Evolutionary conservation across 2,797 vertebrate species (phyloP), one percentile per base, ranked within the genome.

Genomic region (Ceyx erithaca): DNA sequence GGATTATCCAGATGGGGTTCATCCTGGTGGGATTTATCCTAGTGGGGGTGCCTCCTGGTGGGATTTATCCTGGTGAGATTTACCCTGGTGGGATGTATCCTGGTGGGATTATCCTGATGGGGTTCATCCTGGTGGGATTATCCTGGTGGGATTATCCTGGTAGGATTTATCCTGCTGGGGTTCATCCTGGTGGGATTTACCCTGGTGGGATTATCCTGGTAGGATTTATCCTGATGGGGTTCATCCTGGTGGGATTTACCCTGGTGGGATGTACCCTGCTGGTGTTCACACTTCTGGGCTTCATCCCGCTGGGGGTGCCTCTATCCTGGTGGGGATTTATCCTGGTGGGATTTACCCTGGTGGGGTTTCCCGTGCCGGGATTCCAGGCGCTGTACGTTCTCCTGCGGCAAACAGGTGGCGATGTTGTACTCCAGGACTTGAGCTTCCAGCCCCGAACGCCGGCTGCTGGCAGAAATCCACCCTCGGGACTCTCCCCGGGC

Each of bases 361-460:
- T 3, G 3, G 10, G 46, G 22, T 48, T 48, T 48, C 23, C 30
- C 26, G 82, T 1, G 90, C 16, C 25, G 76, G 48, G 87, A 90
- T 82, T 37, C 20, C 2, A 77, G 67, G 57, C 14, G 91, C 87
- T 97, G 96, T 94, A 92, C 23, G 59, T 25, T 92, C 94, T 12
- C 58, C 20, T 33, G 33, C 30, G 94, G 92, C 97, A 96, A 81
- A 96, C 96, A 97, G 97, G 93, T 97, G 97, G 97, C 97, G 96
- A 89, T 97, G 91, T 97, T 97, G 97, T 80, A 88, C 96, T 96
- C 97, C 87, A 3, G 72, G 92, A 95, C 48, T 75, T 55, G 79
- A 45, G 77, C 12, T 64, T 28, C 58, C 83, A 52, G 81, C 49
- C 88, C 94, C 88, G 68, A 89, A 79, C 26, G 2, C 33, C 58